Evolutionary conservation across 37 sponge, comb jelly and placozoan genomes (phyloP), one percentile per base, ranked within the genome.

Genomic region (Halichondria panicea): DNA sequence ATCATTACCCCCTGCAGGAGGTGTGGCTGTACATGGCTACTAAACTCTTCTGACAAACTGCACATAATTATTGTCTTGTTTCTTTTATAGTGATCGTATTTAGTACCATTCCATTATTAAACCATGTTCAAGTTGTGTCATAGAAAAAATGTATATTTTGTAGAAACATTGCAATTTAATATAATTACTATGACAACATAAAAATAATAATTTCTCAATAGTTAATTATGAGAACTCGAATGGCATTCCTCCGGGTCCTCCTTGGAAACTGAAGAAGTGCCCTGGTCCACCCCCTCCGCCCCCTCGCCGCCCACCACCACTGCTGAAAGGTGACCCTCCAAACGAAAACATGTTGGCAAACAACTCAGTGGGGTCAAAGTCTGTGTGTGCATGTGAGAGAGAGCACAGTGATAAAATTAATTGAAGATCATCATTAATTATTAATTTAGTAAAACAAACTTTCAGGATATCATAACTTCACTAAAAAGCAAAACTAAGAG

Each of bases 331-430:
- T 35, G 50, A 41, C 13, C 70, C 42, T 19, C 52, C 32, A 50
- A 48, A 48, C 21, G 64, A 63, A 44, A 76, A 76, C 63, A 76
- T 43, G 63, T 12, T 43, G 22, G 44, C 43, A 34, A 81, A 81
- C 50, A 81, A 27, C 4, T 46, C 55, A 25, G 55, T 64, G 4
- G 81, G 74, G 36, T 81, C 81, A 24, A 81, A 55, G 33, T 81
- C 81, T 67, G 38, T 6, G 33, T 4, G 18, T 24, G 36, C 28
- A 71, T 54, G 19, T 6, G 55, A 46, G 28, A 19, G 33, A 37
- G 9, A 19, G 13, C 3, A 43, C 48, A 68, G 24, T 37, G 32
- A 46, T 38, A 27, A 54, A 38, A 19, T n/a, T n/a, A n/a, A n/a
- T n/a, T n/a, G n/a, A n/a, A n/a, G n/a, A n/a, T n/a, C n/a, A n/a